Evolutionary conservation across 2,888 invertebrate genomes (phyloP).

Genomic region (Leptopilina myrica): DNA sequence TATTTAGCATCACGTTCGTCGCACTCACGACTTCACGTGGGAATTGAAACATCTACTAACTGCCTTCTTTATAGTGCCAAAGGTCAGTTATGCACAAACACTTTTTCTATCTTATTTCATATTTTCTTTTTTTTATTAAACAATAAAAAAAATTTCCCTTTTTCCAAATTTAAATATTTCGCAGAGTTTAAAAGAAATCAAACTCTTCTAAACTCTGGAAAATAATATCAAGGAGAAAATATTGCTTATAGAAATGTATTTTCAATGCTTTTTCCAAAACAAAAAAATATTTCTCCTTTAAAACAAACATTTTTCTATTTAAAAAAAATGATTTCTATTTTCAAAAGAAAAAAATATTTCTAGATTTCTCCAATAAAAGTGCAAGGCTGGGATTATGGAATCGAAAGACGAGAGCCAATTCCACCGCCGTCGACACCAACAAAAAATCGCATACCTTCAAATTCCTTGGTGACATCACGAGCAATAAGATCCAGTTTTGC

Average conservation of each 20-base stretch:
- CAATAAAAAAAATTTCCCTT: neutral
- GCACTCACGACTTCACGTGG: constrained; percentile 58
- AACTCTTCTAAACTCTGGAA: too few species aligned
- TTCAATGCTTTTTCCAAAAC: neutral
- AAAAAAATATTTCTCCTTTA: too few species aligned
- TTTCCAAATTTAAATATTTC: too few species aligned
- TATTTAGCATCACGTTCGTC: constrained; percentile 60
- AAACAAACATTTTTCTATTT: too few species aligned
- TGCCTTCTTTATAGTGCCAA: constrained; percentile 60
- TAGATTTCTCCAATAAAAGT: constrained; percentile 17
- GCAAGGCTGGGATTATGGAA: constrained; percentile 46
- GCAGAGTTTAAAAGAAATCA: too few species aligned
- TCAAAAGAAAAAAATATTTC: neutral
- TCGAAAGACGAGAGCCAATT: constrained; percentile 60
- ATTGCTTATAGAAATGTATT: neutral
- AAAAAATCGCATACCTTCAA: constrained; percentile 57
- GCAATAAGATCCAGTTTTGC: constrained; percentile 66
- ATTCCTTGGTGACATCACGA: constrained; percentile 65
- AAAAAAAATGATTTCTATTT: too few species aligned
- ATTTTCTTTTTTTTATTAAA: neutral
- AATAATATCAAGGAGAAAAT: too few species aligned
- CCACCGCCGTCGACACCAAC: constrained; percentile 71
- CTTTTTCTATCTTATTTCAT: constrained; percentile 36
- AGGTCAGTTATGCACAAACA: constrained; percentile 66
- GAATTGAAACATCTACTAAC: constrained; percentile 62